Base-by-base conservation (phyloP, 2,888 invertebrate genomes). In the Pelosia muscerda region DNA sequence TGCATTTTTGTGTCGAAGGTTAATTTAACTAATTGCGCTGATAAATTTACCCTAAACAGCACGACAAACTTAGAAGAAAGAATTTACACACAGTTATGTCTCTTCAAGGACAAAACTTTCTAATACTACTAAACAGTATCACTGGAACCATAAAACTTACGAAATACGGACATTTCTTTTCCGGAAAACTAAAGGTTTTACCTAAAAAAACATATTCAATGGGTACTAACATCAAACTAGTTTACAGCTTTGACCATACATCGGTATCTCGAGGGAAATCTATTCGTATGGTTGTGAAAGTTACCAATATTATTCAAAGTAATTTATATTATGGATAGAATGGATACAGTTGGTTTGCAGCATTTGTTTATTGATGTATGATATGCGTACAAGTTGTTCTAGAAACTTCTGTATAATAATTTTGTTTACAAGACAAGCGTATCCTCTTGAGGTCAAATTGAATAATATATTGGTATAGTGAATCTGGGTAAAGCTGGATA, bases 261-360 rank as follows among this genome's bases (percentile, higher is more conserved):
- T 77, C 55, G 66, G 66, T 54, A 22, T 19, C 86, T 73, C 84
- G 0, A 28, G 84, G 86, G 86, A 86, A 86, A 86, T 86, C 81
- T 85, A 70, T 75, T 72, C 70, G 70, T 80, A 77, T 74, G 78
- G 81, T 78, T 73, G 74, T 69, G 76, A 81, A 79, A 84, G 72
- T 84, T 79, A 63, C 72, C 73, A 77, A 83, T 81, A 82, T 79
- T 81, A 81, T 83, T 84, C 77, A 79, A 81, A 66, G 84, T 84
- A 84, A 84, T 82, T 81, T 83, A 81, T 81, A 80, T 72, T 68
- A 75, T 64, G 78, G 76, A 77, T 73, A 74, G 63, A 56, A 62
- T 31, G 5, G 25, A 23, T 25, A 38, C 66, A 60, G 73, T 65
- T 63, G 59, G 59, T 72, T 58, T 59, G 42, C 63, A 61, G 22